Evolutionary conservation across 2,113 vertebrate genomes (phyloP).

Genomic region (Eptesicus fuscus): DNA sequence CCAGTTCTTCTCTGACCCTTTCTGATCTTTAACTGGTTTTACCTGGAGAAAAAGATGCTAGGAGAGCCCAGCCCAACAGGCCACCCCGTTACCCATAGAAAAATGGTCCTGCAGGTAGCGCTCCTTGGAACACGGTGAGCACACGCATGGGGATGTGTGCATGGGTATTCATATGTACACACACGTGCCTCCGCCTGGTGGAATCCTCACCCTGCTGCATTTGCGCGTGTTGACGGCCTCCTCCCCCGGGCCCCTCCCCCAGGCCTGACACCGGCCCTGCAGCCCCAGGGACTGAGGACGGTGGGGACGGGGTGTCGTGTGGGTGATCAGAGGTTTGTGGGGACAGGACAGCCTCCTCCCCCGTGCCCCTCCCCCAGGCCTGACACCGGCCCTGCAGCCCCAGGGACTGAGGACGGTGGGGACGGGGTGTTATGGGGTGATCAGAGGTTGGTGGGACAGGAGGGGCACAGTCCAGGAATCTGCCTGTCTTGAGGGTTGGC

Average conservation of each 20-base stretch:
- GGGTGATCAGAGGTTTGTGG: too few species aligned
- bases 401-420: too few species aligned
- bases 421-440: too few species aligned
- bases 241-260: neutral
- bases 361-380: too few species aligned
- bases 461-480: neutral
- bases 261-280: neutral
- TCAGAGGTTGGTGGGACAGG: neutral
- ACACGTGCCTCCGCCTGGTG: neutral
- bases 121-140: neutral
- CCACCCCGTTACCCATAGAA: neutral
- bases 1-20: neutral
- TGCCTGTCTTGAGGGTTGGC: neutral
- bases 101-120: neutral
- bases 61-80: neutral
- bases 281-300: neutral
- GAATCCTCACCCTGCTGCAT: neutral
- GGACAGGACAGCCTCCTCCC: too few species aligned
- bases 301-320: too few species aligned
- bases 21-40: neutral
- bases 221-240: accelerated
- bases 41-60: neutral
- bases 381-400: too few species aligned
- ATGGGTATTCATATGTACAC: accelerated
- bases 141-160: neutral